Evolutionary conservation across 2,113 vertebrate genomes (phyloP).

Genomic region (Scalopus aquaticus): DNA sequence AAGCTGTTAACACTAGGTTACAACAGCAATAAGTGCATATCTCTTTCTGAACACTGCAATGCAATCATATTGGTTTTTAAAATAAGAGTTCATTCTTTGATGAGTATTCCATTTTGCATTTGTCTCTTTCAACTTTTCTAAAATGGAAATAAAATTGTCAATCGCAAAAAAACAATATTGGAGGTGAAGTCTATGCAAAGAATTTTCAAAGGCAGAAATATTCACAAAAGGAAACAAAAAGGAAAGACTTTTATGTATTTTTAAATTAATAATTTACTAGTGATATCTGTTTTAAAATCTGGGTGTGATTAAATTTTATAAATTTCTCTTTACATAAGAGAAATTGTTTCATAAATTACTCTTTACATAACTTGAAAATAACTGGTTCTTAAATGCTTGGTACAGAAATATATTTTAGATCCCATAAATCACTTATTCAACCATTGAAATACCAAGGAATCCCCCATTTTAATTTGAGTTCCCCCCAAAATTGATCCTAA

Average conservation of each 20-base stretch:
- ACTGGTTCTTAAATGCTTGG: not conserved
- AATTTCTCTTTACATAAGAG: constrained; percentile 12
- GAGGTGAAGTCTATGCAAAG: constrained; percentile 46
- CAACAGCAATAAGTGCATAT: constrained; percentile 43
- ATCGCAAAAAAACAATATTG: constrained; percentile 63
- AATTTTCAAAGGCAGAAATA: constrained; percentile 57
- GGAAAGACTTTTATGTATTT: constrained; percentile 33
- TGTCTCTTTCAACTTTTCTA: constrained; percentile 48
- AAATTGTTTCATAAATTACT: constrained; percentile 42
- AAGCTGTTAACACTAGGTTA: constrained; percentile 53
- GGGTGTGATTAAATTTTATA: constrained; percentile 23
- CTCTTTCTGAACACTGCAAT: constrained; percentile 32
- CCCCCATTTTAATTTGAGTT: not conserved
- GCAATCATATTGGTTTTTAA: constrained; percentile 39
- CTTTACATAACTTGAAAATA: not conserved
- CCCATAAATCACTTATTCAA: not conserved
- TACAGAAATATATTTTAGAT: constrained; percentile 20
- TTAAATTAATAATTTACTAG: too few species aligned
- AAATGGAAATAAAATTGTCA: constrained; percentile 67
- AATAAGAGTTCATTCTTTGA: constrained; percentile 54
- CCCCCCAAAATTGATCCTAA: not conserved
- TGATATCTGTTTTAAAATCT: constrained; percentile 55
- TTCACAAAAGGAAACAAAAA: constrained; percentile 48
- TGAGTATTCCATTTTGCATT: constrained; percentile 44
- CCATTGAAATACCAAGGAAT: not conserved